Conservation (phyloP, 1,140 invertebrate species). For the Himalopsyche phryganea region DNA sequence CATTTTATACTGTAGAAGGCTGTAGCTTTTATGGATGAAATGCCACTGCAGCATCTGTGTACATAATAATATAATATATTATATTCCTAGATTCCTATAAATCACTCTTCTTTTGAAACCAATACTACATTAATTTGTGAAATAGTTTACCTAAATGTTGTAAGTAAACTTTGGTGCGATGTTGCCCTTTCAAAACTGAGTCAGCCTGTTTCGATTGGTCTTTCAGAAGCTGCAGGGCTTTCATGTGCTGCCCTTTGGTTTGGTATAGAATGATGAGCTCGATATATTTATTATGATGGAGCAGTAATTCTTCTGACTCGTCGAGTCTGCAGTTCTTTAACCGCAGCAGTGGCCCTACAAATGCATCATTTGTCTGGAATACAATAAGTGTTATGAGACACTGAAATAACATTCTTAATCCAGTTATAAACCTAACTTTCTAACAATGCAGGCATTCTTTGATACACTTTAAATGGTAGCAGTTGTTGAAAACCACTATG, state of each 20-base stretch:
- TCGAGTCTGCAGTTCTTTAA: conserved; percentile 94
- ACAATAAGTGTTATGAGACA: neutral
- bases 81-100: too few species aligned
- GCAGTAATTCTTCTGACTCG: conserved; percentile 87
- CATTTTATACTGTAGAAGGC: too few species aligned
- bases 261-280: conserved; percentile 96
- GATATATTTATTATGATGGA: conserved; percentile 81
- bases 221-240: conserved; percentile 85
- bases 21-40: too few species aligned
- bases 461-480: too few species aligned
- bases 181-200: conserved; percentile 74
- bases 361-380: conserved; percentile 86
- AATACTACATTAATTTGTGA: too few species aligned
- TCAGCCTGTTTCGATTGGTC: conserved; percentile 74
- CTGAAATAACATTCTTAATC: too few species aligned
- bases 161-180: conserved; percentile 86
- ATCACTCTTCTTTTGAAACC: too few species aligned
- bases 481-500: too few species aligned
- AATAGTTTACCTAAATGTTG: conserved; percentile 83
- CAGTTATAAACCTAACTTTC: conserved; percentile 1
- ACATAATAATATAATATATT: too few species aligned
- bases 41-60: too few species aligned
- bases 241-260: conserved; percentile 86
- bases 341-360: conserved; percentile 85
- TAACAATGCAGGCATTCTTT: neutral